A percentile compares a stretch with the other conserved stretches of the same genome.
Conservation (phyloP, 2,113 vertebrate species). For the Centrocercus urophasianus region DNA sequence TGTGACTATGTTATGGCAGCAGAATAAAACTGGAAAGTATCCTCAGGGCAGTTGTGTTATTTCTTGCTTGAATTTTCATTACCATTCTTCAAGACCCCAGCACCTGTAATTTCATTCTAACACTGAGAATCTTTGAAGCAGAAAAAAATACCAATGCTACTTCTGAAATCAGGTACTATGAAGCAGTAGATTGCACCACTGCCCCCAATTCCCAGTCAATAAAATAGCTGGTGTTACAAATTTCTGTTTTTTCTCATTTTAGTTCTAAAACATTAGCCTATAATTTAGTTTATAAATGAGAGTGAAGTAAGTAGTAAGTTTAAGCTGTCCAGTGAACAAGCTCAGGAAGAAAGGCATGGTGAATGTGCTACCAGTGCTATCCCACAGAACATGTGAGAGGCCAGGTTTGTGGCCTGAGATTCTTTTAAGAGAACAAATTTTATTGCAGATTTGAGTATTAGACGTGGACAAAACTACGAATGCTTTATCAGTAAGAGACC, state of each 20-base stretch:
- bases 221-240: background rate
- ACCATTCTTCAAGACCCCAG: background rate
- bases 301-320: background rate
- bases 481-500: too few species aligned
- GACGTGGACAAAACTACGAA: background rate
- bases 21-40: slow-evolving; percentile 77
- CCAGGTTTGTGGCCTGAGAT: background rate
- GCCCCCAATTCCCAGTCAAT: background rate
- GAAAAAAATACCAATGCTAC: background rate
- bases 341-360: background rate
- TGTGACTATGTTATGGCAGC: slow-evolving; percentile 68
- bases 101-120: background rate
- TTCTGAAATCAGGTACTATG: background rate
- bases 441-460: background rate
- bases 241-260: background rate
- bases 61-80: background rate
- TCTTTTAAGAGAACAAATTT: background rate
- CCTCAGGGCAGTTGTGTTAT: background rate
- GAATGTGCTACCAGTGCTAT: fast-evolving
- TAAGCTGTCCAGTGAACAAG: background rate
- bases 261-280: background rate
- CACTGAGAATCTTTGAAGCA: background rate
- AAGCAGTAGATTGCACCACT: background rate
- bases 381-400: background rate
- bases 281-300: background rate